Percentiles rank a stretch among this genome's conserved stretches.
Conservation (phyloP, 1,140 invertebrate genomes). For the Sinella curviseta region DNA sequence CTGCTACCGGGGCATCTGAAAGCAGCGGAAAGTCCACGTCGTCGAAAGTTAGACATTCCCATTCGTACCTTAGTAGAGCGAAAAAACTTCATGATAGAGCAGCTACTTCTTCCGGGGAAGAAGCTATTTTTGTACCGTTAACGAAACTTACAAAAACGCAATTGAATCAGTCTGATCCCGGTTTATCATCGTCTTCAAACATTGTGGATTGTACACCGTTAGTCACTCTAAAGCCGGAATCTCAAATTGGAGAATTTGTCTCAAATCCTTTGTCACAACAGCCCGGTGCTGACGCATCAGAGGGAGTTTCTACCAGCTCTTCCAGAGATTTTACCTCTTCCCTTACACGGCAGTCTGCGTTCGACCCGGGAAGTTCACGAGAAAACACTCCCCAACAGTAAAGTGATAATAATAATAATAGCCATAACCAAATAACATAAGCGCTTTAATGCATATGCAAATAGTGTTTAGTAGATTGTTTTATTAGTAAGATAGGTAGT, state of each 20-base stretch:
- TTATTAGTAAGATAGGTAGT: not conserved
- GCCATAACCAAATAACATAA: too few species aligned
- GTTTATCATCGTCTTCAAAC: conserved; percentile 29
- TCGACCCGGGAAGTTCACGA: conserved; percentile 30
- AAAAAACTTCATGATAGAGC: conserved; percentile 34
- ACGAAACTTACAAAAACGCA: conserved; percentile 19
- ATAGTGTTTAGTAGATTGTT: not conserved
- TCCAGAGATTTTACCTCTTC: conserved; percentile 1
- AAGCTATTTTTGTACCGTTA: conserved; percentile 11
- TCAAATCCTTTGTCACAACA: not conserved
- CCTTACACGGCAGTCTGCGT: conserved; percentile 30
- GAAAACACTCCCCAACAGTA: conserved; percentile 40
- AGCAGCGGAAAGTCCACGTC: not conserved
- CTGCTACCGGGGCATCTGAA: not conserved
- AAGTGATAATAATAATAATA: not conserved
- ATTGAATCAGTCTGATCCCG: conserved; percentile 44
- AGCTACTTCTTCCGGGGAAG: conserved; percentile 35
- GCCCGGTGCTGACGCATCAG: not conserved
- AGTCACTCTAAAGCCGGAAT: not conserved
- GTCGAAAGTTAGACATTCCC: not conserved
- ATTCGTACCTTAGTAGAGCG: not conserved
- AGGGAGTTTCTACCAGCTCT: too few species aligned
- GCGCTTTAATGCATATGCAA: not conserved
- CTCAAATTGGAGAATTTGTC: not conserved
- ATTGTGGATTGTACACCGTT: not conserved